A percentile compares a stretch with the other conserved stretches of the same genome.
Evolutionary conservation across 23 tunicate genomes (phyloP).

Genomic region (Trididemnum clinides): DNA sequence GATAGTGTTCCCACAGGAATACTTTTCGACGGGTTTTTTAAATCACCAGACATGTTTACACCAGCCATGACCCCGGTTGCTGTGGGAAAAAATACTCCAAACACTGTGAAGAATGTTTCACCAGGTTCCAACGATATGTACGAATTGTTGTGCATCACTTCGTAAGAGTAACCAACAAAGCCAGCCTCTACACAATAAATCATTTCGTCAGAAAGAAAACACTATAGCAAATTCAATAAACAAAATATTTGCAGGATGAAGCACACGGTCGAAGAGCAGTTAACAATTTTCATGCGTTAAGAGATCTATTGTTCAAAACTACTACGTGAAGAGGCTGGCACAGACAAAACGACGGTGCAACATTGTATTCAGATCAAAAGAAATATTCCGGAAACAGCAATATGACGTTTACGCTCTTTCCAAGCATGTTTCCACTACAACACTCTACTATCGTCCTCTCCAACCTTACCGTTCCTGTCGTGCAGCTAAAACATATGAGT

Average conservation of each 20-base stretch:
- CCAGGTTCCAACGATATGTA: slow-evolving; percentile 63
- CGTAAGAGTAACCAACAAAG: slow-evolving; percentile 86
- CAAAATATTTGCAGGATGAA: too few relatives aligned
- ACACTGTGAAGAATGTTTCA: slow-evolving; percentile 88
- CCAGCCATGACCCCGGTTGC: slow-evolving; percentile 99
- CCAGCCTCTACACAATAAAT: slow-evolving; percentile 56
- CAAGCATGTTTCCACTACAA: too few relatives aligned
- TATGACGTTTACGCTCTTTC: too few relatives aligned
- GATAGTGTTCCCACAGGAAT: slow-evolving; percentile 84
- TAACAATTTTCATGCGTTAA: neutral
- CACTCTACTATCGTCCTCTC: too few relatives aligned
- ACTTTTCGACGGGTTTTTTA: slow-evolving; percentile 79
- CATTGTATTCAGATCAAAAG: too few relatives aligned
- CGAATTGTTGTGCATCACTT: slow-evolving; percentile 70
- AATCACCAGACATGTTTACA: slow-evolving; percentile 94
- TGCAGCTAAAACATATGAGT: too few relatives aligned
- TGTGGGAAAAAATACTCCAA: slow-evolving; percentile 95
- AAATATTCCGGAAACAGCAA: too few relatives aligned
- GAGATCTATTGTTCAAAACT: too few relatives aligned
- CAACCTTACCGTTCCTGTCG: too few relatives aligned
- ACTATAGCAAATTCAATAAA: neutral
- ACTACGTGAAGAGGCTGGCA: too few relatives aligned
- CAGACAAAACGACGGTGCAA: too few relatives aligned
- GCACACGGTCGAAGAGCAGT: too few relatives aligned
- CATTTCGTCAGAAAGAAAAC: neutral